Percentiles rank a stretch among this genome's conserved stretches.
Evolutionary conservation across 2,113 vertebrate species (phyloP).

Genomic region (Crypturellus undulatus): DNA sequence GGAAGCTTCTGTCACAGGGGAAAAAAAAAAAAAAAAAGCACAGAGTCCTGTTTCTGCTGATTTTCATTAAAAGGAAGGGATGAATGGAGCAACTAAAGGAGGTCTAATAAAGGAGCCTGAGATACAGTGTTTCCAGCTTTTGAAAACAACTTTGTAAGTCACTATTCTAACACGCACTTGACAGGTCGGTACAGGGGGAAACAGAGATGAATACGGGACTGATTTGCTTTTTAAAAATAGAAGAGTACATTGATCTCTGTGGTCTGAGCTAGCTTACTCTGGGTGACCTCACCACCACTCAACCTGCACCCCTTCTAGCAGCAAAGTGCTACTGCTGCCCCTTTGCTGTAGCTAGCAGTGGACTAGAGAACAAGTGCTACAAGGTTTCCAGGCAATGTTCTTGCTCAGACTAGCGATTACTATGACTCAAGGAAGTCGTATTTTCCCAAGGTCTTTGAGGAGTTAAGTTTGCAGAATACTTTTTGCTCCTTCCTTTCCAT

Average conservation of each 20-base stretch:
- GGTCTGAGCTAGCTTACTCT: not conserved
- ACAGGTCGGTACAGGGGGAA: not conserved
- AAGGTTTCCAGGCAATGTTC: not conserved
- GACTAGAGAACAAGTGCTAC: not conserved
- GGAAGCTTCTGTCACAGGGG: not conserved
- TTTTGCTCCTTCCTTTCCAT: not conserved
- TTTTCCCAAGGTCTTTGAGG: not conserved
- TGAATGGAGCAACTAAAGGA: not conserved
- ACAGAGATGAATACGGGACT: accelerated
- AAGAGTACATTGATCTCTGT: not conserved
- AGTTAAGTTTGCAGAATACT: conserved; percentile 6
- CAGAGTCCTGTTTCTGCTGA: not conserved
- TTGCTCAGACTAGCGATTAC: not conserved
- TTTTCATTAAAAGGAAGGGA: not conserved
- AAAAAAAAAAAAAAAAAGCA: not conserved
- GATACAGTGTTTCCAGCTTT: not conserved
- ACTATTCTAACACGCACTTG: not conserved
- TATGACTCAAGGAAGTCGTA: not conserved
- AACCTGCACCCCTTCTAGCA: not conserved
- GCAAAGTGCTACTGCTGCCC: accelerated
- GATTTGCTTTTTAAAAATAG: not conserved
- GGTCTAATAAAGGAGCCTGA: not conserved
- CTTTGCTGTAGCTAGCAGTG: not conserved
- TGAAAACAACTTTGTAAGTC: not conserved
- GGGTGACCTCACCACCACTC: not conserved